Evolutionary conservation across 35 echinoderm and acorn worm species (phyloP).

Genomic region (Patiria miniata): DNA sequence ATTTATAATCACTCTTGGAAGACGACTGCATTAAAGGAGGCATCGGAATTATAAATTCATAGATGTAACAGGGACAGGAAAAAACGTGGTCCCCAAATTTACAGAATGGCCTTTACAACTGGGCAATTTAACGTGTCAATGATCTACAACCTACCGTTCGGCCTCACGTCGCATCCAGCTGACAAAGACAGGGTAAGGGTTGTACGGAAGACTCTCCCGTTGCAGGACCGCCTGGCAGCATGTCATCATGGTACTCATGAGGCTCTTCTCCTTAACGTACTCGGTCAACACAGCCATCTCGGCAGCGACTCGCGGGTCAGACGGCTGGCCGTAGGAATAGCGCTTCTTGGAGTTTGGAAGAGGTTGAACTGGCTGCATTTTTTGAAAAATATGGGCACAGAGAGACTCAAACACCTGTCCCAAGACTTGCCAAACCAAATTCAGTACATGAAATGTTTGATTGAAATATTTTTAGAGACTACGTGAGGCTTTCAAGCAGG

Average conservation of each 20-base stretch:
- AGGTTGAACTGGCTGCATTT: not conserved
- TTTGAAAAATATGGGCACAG: not conserved
- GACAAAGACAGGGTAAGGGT: constrained; percentile 60
- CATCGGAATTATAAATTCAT: no score
- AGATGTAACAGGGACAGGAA: no score
- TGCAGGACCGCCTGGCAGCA: constrained; percentile 33
- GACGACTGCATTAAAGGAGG: no score
- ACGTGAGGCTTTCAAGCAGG: no score
- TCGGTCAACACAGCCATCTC: constrained; percentile 37
- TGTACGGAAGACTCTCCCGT: constrained; percentile 57
- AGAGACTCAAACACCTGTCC: not conserved
- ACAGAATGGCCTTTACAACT: no score
- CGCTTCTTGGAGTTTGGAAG: not conserved
- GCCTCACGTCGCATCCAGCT: constrained; percentile 30
- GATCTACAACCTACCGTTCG: constrained; percentile 47
- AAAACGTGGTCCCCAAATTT: no score
- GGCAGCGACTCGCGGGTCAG: constrained; percentile 7
- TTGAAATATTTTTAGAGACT: no score
- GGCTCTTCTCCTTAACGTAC: constrained; percentile 47
- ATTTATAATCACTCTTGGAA: no score
- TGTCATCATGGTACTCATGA: constrained; percentile 39
- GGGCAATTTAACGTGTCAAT: no score
- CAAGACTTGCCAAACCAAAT: not conserved
- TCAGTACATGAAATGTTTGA: no score
- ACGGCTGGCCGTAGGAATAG: not conserved